A percentile compares a stretch with the other conserved stretches of the same genome.
Evolutionary conservation across 2,113 vertebrate genomes (phyloP).

Genomic region (Sclerurus mexicanus): DNA sequence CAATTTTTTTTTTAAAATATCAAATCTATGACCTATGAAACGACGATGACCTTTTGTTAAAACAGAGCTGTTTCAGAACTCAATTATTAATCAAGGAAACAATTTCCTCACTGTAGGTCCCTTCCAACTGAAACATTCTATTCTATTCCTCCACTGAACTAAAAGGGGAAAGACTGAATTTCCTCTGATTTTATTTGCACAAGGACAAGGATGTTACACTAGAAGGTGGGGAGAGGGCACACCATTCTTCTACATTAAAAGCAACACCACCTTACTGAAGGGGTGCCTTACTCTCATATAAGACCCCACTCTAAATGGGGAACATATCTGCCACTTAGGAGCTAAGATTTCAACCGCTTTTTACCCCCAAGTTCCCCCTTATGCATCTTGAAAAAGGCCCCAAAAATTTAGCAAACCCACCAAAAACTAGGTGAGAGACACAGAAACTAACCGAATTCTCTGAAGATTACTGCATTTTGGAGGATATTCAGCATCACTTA

Average conservation of each 20-base stretch:
- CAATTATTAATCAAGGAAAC: background rate
- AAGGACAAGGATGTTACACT: background rate
- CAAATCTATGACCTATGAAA: background rate
- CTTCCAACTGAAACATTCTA: background rate
- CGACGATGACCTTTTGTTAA: background rate
- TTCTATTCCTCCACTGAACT: background rate
- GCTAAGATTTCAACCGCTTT: fast-evolving
- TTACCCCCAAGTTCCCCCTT: background rate
- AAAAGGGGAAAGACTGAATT: background rate
- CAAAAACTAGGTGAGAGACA: background rate
- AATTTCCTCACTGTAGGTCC: background rate
- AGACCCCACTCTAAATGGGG: background rate
- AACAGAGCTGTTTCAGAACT: background rate
- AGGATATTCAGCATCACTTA: slow-evolving; percentile 20
- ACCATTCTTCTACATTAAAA: background rate
- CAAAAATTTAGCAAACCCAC: background rate
- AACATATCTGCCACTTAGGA: background rate
- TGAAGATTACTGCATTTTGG: background rate
- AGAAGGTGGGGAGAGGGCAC: fast-evolving
- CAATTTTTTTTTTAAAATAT: background rate
- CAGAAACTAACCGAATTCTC: background rate
- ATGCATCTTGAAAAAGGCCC: background rate
- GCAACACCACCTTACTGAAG: background rate
- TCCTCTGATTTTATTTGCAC: background rate
- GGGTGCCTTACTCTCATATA: background rate